A percentile compares a stretch with the other conserved stretches of the same genome.
These are phyloP conservation scores for Phrynocephalus vlangalii DNA, from an alignment of 2,797 vertebrate species.

Conservation along the genomic window DNA sequence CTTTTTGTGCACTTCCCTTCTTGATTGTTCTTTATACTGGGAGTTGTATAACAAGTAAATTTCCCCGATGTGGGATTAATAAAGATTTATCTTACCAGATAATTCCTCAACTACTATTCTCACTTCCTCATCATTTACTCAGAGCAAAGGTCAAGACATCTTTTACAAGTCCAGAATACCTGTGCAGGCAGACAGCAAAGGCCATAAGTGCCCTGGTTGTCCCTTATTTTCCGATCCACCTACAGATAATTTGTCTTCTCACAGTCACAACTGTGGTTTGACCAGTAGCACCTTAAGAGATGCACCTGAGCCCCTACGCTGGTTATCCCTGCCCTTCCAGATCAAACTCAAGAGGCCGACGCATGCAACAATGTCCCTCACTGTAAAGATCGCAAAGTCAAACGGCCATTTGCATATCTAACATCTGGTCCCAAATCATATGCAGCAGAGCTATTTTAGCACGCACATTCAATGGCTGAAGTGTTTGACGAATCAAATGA, in stretches of 20 bases:
- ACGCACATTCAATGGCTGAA: too few species aligned
- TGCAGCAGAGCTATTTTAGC: not conserved
- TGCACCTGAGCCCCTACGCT: too few species aligned
- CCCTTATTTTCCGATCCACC: not conserved
- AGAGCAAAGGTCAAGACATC: too few species aligned
- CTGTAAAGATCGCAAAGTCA: not conserved
- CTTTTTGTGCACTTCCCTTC: too few species aligned
- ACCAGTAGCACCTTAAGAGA: too few species aligned
- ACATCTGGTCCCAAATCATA: not conserved
- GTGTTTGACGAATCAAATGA: too few species aligned
- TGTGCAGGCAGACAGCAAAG: not conserved
- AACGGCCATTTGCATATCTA: not conserved
- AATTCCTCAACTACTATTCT: not conserved
- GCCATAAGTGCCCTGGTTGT: not conserved
- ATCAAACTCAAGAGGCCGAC: not conserved
- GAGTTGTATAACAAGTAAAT: too few species aligned
- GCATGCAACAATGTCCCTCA: not conserved
- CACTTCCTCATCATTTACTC: not conserved
- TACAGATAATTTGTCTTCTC: not conserved
- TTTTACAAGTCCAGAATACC: not conserved
- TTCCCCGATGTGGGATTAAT: too few species aligned
- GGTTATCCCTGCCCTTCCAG: not conserved
- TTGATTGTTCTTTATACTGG: too few species aligned
- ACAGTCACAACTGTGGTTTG: not conserved
- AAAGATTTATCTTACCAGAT: too few species aligned